Conservation (phyloP, 1,140 invertebrate species). For the Pseudomyrmex concolor region DNA sequence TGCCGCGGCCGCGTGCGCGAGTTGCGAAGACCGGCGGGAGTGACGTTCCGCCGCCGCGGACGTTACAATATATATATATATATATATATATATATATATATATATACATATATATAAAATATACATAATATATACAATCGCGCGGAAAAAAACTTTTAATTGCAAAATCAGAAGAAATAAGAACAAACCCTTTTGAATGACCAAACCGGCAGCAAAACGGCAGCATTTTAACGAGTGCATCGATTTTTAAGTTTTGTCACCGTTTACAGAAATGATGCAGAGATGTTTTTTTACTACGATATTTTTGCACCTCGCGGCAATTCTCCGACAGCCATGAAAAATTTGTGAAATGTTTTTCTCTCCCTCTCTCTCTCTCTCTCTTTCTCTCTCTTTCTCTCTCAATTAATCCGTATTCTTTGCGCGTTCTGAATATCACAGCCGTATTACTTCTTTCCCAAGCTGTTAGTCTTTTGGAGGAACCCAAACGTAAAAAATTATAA, state of each 20-base stretch:
- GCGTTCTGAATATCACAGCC: constrained; percentile 13
- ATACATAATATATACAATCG: too few species aligned
- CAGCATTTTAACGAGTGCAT: constrained; percentile 47
- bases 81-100: too few species aligned
- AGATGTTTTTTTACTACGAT: constrained; percentile 30
- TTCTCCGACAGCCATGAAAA: background rate
- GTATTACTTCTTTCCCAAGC: background rate
- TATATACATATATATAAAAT: too few species aligned
- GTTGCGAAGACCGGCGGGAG: too few species aligned
- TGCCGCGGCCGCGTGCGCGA: too few species aligned
- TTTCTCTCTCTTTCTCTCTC: too few species aligned
- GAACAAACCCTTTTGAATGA: constrained; percentile 19
- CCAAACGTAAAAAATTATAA: background rate
- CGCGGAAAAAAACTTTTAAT: too few species aligned
- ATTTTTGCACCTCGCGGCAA: constrained; percentile 5
- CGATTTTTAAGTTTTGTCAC: constrained; percentile 47
- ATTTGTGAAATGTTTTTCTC: constrained; percentile 53
- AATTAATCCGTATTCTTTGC: background rate
- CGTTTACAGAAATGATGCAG: constrained; percentile 7
- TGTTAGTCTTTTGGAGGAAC: constrained; percentile 14
- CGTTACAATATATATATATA: too few species aligned
- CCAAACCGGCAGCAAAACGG: constrained; percentile 19
- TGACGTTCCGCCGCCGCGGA: too few species aligned
- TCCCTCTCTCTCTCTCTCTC: background rate
- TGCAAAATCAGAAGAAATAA: background rate